Base-by-base conservation (phyloP, 2,888 invertebrate species). In the Brachypterus glaber region DNA sequence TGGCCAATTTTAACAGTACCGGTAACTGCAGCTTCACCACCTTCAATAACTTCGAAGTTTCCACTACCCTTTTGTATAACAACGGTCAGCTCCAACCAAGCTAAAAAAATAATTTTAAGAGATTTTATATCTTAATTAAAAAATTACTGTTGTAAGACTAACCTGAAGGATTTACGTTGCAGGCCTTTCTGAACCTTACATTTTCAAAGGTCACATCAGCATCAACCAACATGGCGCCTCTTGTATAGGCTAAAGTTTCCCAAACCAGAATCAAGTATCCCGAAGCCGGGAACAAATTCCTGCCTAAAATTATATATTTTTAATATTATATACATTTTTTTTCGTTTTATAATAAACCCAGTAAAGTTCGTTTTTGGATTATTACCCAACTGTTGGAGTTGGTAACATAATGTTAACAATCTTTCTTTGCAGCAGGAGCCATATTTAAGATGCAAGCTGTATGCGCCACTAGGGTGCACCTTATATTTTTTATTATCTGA, bases 231-330 rank as follows among this genome's bases (percentile, higher is more conserved):
- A 60, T 52, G 15, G 47, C 27, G 0, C 62, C 64, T 17, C 57
- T 51, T 17, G 65, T 50, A 54, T 68, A 64, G 0, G 70, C 68
- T 2, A 75, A 48, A 3, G 71, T 69, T 50, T 71, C 68, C 76
- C 76, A 76, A 2, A 70, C 67, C 2, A 73, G 52, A 3, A 55
- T 50, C n/a, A 71, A 40, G n/a, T 67, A 52, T 1, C 67, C 78
- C 12, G 82, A 77, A 40, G 83, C 83, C 3, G 85, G 83, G 46
- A 60, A 55, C 11, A 62, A 40, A 24, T 52, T 54, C 18, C 59
- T 49, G 33, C 68, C 69, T 5, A 4, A 4, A 11, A 27, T 9
- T 9, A 27, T 11, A 21, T 21, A n/a, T n/a, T n/a, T n/a, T n/a
- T n/a, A n/a, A n/a, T n/a, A n/a, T n/a, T n/a, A n/a, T n/a, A n/a